Evolutionary conservation across 2,797 vertebrate species (phyloP), one percentile per base, ranked within the genome.

Genomic region (Coilia nasus): DNA sequence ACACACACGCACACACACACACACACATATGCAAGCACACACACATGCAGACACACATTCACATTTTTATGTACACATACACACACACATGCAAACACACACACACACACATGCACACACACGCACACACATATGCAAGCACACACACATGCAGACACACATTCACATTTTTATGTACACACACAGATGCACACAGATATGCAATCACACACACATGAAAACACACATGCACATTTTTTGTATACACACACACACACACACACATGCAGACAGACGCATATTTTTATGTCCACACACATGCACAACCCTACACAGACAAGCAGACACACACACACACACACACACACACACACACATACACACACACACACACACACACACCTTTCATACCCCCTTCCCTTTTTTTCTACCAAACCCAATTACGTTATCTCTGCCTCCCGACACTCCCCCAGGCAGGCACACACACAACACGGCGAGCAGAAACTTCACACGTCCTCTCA

Each of bases 341-440:
- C 12, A 71, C 25, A 12, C 25, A 31, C 64, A 31, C 25, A 31
- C 25, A 31, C 62, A 67, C 62, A 28, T n/a, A 67, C 25, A 71
- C 11, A 31, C 9, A 71, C 64, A 71, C 25, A 6, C 64, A 31
- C 25, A 14, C 25, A 67, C 64, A 31, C 28, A 31, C 12, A 19
- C 21, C 19, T 41, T 44, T 44, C 71, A 9, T 41, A 44, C 7
- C 80, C 81, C 81, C 35, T 31, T 83, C 83, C 86, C 88, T 84
- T 87, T 84, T 23, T 84, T 89, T 86, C 84, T 85, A 88, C 89
- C 90, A 88, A 93, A 92, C 93, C 93, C 91, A 93, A 94, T 94
- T 93, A 94, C 93, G 94, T 95, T 96, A 97, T 98, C 96, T 97
- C 92, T 14, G 25, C 89, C 44, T 86, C 88, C 91, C 89, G 92